Percentiles rank a stretch among this genome's conserved stretches.
Conservation (phyloP, 53 echinoderm and acorn worm genomes). For the Pentamera pediparva region DNA sequence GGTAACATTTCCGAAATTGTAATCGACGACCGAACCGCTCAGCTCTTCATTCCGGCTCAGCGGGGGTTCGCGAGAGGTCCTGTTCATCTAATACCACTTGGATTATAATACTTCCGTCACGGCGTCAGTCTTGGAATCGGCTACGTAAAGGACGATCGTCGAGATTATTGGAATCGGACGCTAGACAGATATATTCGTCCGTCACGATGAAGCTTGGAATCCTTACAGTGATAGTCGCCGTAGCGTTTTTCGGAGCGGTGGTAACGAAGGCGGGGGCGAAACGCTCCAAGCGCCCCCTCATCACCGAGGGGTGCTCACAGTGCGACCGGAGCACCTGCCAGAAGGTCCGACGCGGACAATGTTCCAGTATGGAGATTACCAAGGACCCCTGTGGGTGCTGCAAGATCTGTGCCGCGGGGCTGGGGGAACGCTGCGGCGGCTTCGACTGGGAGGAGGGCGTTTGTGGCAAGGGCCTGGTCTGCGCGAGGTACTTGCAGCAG, state of each 20-base stretch:
- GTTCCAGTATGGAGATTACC: background rate
- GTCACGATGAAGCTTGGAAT: no score
- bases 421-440: constrained; percentile 22
- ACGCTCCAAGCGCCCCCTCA: background rate
- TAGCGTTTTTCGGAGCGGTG: background rate
- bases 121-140: no score
- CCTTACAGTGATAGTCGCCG: no score
- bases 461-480: constrained; percentile 19
- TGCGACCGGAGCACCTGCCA: constrained; percentile 1
- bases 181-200: no score
- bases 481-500: constrained; percentile 13
- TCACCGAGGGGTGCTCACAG: constrained; percentile 10
- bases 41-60: constrained; percentile 6
- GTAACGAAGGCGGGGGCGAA: background rate
- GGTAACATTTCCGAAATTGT: constrained; percentile 11
- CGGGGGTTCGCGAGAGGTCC: background rate
- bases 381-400: constrained; percentile 29
- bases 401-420: constrained; percentile 17
- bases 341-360: constrained; percentile 8
- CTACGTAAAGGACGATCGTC: no score
- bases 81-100: background rate
- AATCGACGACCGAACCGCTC: no score
- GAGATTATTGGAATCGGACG: no score
- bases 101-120: background rate
- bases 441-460: constrained; percentile 24